These are phyloP conservation scores for Nannospalax galili DNA, from an alignment of 2,113 vertebrate species.

Conservation along the genomic window DNA sequence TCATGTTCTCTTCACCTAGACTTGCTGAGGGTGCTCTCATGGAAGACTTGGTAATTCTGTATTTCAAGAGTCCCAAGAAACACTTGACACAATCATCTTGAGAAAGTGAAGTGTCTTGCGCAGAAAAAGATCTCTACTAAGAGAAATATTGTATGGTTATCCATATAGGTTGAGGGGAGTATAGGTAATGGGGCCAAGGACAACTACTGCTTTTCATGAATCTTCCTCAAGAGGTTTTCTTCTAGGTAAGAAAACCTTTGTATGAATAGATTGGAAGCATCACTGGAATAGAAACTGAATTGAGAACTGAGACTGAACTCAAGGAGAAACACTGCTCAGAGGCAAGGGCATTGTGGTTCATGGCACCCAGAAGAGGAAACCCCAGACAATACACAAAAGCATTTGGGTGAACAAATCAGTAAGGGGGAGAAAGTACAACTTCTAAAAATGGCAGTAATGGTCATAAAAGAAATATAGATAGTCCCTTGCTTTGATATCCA, in stretches of 20 bases:
- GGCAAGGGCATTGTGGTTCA: neutral
- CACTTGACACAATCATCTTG: too few relatives aligned
- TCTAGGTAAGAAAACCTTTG: neutral
- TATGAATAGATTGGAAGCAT: neutral
- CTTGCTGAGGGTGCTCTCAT: neutral
- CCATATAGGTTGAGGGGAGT: neutral
- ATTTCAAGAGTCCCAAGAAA: neutral
- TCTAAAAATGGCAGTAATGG: too few relatives aligned
- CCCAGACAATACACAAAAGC: neutral
- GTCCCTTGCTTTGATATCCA: neutral
- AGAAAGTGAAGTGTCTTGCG: neutral
- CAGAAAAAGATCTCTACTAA: neutral
- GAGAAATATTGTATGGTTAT: neutral
- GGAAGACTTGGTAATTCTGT: neutral
- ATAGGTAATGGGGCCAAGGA: neutral
- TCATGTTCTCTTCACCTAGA: accelerated
- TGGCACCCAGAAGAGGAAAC: neutral
- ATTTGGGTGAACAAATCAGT: too few relatives aligned
- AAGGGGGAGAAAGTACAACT: neutral
- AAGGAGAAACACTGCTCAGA: neutral
- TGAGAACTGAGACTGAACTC: neutral
- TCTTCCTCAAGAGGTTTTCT: neutral
- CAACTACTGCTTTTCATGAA: neutral
- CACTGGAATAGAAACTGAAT: neutral
- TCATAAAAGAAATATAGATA: neutral